Evolutionary conservation across 2,888 invertebrate genomes (phyloP).

Genomic region (Xestoiulus laeticollis): DNA sequence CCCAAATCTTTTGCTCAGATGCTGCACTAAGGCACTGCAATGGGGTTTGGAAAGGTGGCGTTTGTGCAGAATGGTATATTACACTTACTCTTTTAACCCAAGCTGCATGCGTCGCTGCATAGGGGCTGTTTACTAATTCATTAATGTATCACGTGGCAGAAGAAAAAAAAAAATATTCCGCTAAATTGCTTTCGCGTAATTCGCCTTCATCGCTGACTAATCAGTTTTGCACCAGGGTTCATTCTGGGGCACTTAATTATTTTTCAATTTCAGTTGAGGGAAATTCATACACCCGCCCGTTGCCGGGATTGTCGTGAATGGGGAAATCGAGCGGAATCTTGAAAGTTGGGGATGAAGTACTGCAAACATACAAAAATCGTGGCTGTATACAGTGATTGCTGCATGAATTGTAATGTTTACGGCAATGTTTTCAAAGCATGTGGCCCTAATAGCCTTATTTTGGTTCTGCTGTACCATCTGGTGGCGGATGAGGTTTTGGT

Average conservation of each 20-base stretch:
- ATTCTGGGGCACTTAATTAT: constrained; percentile 14
- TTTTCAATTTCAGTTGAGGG: constrained; percentile 12
- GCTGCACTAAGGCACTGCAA: background rate
- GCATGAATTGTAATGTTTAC: background rate
- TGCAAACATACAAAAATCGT: background rate
- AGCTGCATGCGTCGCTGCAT: background rate
- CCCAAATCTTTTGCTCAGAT: background rate
- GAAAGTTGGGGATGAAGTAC: background rate
- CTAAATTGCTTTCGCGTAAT: background rate
- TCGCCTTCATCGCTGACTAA: constrained; percentile 19
- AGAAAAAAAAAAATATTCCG: background rate
- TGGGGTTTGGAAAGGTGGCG: background rate
- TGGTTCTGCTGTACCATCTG: no score
- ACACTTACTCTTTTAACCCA: background rate
- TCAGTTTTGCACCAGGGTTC: constrained; percentile 25
- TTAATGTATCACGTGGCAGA: background rate
- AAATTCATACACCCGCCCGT: background rate
- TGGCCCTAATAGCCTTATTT: no score
- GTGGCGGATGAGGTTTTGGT: no score
- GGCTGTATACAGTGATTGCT: background rate
- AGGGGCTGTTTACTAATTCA: background rate
- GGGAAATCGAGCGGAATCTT: background rate
- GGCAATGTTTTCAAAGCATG: background rate
- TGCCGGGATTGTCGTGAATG: background rate
- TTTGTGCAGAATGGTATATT: no score